phyloP scores from a whole-genome alignment of 1,140 invertebrate species.

The Campoletis sonorensis region DNA sequence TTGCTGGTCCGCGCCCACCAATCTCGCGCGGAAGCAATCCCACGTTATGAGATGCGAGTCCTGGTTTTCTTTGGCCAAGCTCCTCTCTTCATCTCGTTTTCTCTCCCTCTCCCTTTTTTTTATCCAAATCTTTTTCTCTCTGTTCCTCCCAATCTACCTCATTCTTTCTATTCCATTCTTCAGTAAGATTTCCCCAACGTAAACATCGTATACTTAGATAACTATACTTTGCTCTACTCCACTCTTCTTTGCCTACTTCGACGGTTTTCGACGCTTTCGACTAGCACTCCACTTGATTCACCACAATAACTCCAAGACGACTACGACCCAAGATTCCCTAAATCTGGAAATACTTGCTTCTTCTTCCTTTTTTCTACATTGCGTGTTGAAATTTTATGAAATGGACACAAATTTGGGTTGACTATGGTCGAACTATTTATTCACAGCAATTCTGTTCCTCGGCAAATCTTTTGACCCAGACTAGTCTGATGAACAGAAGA shows the following conservation, averaged over 20 bases:
- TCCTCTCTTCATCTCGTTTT: constrained; percentile 25
- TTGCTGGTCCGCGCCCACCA: constrained; percentile 39
- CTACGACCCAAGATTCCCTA: constrained; percentile 45
- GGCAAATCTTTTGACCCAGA: too few species aligned
- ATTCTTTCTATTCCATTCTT: constrained; percentile 56
- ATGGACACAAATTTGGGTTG: neutral
- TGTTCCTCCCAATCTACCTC: neutral
- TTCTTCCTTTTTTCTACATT: constrained; percentile 19
- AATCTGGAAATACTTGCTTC: constrained; percentile 31
- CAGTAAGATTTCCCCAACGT: constrained; percentile 68
- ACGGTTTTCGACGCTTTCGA: constrained; percentile 10
- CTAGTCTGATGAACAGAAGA: too few species aligned
- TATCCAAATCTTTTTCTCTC: neutral
- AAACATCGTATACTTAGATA: constrained; percentile 58
- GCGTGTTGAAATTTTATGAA: neutral
- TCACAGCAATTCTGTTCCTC: too few species aligned
- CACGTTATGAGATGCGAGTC: constrained; percentile 57
- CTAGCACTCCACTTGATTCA: constrained; percentile 55
- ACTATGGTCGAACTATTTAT: too few species aligned
- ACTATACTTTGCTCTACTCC: constrained; percentile 51
- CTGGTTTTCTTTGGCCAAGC: constrained; percentile 48
- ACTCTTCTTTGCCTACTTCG: constrained; percentile 48
- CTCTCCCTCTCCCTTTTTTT: constrained; percentile 9
- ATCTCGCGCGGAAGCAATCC: constrained; percentile 47
- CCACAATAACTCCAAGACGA: constrained; percentile 12